Evolutionary conservation across 2,797 vertebrate species (phyloP).

Genomic region (Lepidocolaptes lacrymiger): DNA sequence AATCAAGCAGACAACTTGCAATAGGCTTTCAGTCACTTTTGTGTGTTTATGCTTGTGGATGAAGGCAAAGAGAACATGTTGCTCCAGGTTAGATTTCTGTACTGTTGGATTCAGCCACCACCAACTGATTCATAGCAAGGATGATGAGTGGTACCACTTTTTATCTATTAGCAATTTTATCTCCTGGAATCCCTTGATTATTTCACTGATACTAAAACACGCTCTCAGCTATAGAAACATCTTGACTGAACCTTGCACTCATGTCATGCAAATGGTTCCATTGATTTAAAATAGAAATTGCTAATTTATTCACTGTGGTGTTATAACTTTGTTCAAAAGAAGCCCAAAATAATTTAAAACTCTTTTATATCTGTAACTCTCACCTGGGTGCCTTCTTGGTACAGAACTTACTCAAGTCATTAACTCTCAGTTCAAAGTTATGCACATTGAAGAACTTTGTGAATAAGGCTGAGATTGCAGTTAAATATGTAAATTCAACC

Average conservation of each 20-base stretch:
- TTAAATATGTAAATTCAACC: conserved; percentile 59
- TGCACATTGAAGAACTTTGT: conserved; percentile 25
- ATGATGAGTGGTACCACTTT: not conserved
- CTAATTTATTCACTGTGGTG: conserved; percentile 15
- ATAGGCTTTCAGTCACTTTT: not conserved
- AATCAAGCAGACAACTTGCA: not conserved
- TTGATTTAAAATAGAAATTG: conserved; percentile 45
- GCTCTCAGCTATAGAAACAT: not conserved
- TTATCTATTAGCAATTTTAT: not conserved
- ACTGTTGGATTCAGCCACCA: not conserved
- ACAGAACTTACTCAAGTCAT: conserved; percentile 2
- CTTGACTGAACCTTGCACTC: conserved; percentile 20
- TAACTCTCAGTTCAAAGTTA: conserved; percentile 53
- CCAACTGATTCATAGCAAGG: not conserved
- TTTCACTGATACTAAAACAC: not conserved
- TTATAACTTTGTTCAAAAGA: conserved; percentile 34
- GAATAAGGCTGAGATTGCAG: conserved; percentile 56
- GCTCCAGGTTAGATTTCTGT: not conserved
- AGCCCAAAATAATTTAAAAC: conserved; percentile 45
- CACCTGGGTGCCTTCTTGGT: not conserved
- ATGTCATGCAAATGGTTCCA: conserved; percentile 32
- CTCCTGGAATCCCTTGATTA: conserved; percentile 2
- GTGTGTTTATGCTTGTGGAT: not conserved
- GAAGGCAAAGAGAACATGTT: not conserved
- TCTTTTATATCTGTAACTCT: conserved; percentile 15